Base-by-base conservation (phyloP, 2,797 vertebrate species). In the Hozukius guyotensis region DNA sequence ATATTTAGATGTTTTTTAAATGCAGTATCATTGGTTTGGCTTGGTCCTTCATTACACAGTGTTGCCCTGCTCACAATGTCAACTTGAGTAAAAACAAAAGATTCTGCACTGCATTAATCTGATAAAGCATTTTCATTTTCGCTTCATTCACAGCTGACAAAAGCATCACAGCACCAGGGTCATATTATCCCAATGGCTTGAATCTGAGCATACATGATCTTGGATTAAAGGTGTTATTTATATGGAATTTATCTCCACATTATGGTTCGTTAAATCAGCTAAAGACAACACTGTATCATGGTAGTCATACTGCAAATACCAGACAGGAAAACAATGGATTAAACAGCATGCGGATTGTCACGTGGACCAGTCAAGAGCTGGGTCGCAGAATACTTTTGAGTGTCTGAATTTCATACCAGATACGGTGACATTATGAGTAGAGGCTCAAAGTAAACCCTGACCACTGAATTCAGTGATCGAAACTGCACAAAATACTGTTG, bases 1-100 rank as follows among this genome's bases (percentile, higher is more conserved):
- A 57, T 3, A 27, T 75, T 72, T 8, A 16, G 38, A 68, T 67
- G 56, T 27, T 57, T 53, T 27, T 34, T 10, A 72, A 59, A 74
- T 60, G 67, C 60, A 72, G 64, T 69, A 18, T 55, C 34, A 63
- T 18, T 69, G 72, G 63, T 87, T 77, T 86, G 84, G 68, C 80
- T 88, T 90, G 77, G 75, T 87, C 86, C 77, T 63, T 81, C 22
- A 32, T 71, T 73, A 77, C 77, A 88, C 75, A 85, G 84, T 81
- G 83, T 77, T 70, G 53, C 16, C 56, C 56, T 57, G 63, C 63
- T 68, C 9, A 59, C 9, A 32, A 46, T 27, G 29, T 78, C 77
- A 78, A 74, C 69, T 42, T n/a, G 6, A 59, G 9, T 49, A 18
- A 66, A 24, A 27, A 70, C 13, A 63, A 2, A 53, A 53, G 4